Evolutionary conservation across 2,888 invertebrate species (phyloP).

Genomic region (Drosophila ezoana): DNA sequence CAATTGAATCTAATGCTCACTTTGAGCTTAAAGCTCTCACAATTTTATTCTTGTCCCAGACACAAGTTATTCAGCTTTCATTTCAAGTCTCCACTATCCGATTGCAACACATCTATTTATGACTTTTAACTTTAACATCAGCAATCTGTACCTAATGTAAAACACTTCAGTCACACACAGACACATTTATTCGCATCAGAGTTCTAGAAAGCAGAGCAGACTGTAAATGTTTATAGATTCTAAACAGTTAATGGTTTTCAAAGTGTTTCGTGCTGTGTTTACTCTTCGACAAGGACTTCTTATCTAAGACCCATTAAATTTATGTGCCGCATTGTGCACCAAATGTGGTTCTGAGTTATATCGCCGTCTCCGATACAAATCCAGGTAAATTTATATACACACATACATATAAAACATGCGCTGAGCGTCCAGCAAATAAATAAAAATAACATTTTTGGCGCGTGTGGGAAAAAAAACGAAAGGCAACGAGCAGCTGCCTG

Average conservation of each 20-base stretch:
- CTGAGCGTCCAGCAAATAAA: constrained; percentile 71
- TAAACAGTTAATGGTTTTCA: constrained; percentile 61
- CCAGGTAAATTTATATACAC: constrained; percentile 60
- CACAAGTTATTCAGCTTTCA: not conserved
- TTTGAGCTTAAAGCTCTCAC: not conserved
- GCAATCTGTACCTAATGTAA: constrained; percentile 13
- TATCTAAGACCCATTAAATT: constrained; percentile 73
- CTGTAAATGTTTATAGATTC: constrained; percentile 57
- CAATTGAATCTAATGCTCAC: too few species aligned
- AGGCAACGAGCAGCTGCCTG: not conserved
- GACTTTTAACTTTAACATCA: constrained; percentile 5
- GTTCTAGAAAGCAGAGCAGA: constrained; percentile 4
- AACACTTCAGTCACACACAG: not conserved
- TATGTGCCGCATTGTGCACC: constrained; percentile 61
- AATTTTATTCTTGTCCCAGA: too few species aligned
- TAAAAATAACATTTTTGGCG: constrained; percentile 55
- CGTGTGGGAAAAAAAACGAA: constrained; percentile 49
- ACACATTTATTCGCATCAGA: not conserved
- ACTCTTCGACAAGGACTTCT: constrained; percentile 56
- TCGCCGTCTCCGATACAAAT: constrained; percentile 59
- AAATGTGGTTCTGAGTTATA: constrained; percentile 58
- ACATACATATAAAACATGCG: constrained; percentile 49
- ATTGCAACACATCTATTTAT: constrained; percentile 10
- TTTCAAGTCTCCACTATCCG: not conserved
- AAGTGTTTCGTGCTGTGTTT: constrained; percentile 48